Evolutionary conservation across 1,140 invertebrate genomes (phyloP).

Genomic region (Mycetomoellerius zeteki): DNA sequence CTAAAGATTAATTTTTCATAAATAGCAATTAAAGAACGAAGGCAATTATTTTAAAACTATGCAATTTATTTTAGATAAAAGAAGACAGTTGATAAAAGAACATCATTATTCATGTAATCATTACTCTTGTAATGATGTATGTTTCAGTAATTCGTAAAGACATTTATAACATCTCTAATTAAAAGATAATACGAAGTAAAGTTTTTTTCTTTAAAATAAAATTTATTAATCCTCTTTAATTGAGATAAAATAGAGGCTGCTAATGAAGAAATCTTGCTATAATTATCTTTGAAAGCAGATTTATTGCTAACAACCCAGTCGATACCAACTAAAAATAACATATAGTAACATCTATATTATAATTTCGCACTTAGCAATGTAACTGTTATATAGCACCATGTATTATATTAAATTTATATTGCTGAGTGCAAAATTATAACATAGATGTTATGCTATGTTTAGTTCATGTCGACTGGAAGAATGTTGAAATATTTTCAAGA

Average conservation of each 20-base stretch:
- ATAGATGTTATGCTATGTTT: no score
- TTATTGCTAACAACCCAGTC: neutral
- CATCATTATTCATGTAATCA: no score
- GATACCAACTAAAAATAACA: no score
- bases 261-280: neutral
- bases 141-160: neutral
- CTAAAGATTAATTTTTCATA: neutral
- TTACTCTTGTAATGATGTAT: neutral
- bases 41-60: constrained; percentile 10
- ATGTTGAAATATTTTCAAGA: neutral
- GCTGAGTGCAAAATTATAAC: no score
- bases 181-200: neutral
- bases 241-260: neutral
- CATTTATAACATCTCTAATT: neutral
- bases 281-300: neutral
- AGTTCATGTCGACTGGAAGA: neutral
- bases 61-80: neutral
- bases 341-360: no score
- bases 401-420: no score
- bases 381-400: no score
- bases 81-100: neutral
- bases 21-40: neutral
- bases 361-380: no score
- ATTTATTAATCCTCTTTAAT: neutral
- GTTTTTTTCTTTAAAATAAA: neutral